These are phyloP conservation scores for Morelia viridis DNA, from an alignment of 2,797 vertebrate species.

Conservation along the genomic window DNA sequence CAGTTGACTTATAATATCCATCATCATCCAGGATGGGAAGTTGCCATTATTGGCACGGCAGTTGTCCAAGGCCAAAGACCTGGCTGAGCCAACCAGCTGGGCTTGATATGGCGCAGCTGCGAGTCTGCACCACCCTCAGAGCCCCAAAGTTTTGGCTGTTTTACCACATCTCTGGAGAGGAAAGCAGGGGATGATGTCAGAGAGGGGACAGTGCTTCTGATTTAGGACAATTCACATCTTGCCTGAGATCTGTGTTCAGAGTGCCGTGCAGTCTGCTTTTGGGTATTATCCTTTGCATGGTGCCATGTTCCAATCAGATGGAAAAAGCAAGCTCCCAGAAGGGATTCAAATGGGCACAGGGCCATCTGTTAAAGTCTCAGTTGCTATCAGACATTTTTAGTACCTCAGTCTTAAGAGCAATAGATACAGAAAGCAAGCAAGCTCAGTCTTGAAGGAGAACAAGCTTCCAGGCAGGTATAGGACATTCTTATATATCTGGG, in stretches of 20 bases:
- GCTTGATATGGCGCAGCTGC: neutral
- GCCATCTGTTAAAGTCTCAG: neutral
- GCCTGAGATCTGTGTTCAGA: neutral
- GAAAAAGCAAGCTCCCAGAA: neutral
- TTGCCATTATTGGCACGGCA: fast-evolving
- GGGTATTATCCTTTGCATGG: neutral
- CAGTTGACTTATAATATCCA: fast-evolving
- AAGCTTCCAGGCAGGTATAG: neutral
- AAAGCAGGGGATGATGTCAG: neutral
- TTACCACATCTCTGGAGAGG: neutral
- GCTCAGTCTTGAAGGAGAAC: neutral
- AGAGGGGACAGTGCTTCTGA: constrained; percentile 1
- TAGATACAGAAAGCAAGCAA: neutral
- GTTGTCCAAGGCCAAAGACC: neutral
- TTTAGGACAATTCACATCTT: neutral
- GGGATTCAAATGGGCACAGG: neutral
- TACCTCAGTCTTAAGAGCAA: neutral
- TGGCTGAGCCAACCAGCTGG: neutral
- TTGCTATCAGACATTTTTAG: neutral
- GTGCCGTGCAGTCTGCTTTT: neutral
- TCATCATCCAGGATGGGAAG: neutral
- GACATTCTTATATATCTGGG: neutral
- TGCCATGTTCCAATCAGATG: neutral
- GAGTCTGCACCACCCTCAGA: neutral
- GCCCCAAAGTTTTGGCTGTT: neutral